Percentiles rank a stretch among this genome's conserved stretches.
phyloP scores from a whole-genome alignment of 2,888 invertebrate genomes.

The Drosophila hawaiiensis region DNA sequence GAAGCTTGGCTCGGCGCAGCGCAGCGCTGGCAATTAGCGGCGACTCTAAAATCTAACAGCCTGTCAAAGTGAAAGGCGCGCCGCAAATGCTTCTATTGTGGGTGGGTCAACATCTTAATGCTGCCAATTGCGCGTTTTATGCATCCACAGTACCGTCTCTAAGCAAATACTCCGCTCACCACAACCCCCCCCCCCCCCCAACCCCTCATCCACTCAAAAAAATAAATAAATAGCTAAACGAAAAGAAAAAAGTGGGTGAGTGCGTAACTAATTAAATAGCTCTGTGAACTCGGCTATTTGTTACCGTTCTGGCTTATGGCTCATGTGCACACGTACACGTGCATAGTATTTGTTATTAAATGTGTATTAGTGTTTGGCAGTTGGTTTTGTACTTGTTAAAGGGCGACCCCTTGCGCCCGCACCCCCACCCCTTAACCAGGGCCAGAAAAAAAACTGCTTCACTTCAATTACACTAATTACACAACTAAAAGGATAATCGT shows the following conservation, averaged over 20 bases:
- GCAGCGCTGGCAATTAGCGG: conserved; percentile 65
- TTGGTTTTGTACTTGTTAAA: conserved; percentile 16
- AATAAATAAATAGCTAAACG: background rate
- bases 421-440: background rate
- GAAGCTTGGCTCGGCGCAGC: conserved; percentile 33
- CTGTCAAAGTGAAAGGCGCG: conserved; percentile 73
- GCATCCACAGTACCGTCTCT: conserved; percentile 45
- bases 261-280: conserved; percentile 54
- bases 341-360: background rate
- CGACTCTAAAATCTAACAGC: conserved; percentile 69
- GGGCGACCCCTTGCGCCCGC: conserved; percentile 35
- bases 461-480: conserved; percentile 78
- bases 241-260: conserved; percentile 27
- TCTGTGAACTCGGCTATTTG: conserved; percentile 31
- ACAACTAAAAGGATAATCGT: conserved; percentile 83
- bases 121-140: conserved; percentile 74
- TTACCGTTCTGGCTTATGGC: conserved; percentile 40
- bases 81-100: conserved; percentile 15
- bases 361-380: conserved; percentile 14
- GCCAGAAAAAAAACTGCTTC: conserved; percentile 35
- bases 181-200: background rate
- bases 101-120: conserved; percentile 61
- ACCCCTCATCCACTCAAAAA: background rate
- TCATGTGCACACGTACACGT: conserved; percentile 4
- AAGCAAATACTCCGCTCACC: conserved; percentile 19